A percentile compares a stretch with the other conserved stretches of the same genome.
These are phyloP conservation scores for Dallia pectoralis DNA, from an alignment of 2,797 vertebrate species.

Conservation along the genomic window DNA sequence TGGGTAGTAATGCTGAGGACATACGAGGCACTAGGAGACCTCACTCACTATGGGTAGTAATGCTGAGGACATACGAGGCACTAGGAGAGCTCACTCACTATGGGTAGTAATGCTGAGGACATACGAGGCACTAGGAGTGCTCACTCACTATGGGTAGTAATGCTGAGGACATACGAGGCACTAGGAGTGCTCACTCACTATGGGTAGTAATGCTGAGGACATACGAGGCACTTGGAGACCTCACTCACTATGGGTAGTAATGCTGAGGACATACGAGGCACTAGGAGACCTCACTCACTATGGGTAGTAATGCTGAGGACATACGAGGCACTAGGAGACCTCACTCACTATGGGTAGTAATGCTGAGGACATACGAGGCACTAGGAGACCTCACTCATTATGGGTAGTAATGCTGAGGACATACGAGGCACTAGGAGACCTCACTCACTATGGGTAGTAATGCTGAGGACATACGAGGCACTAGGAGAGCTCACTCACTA, in stretches of 20 bases:
- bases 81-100: not conserved
- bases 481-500: not conserved
- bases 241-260: not conserved
- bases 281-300: not conserved
- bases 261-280: slow-evolving; percentile 18
- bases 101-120: slow-evolving; percentile 18
- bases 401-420: slow-evolving; percentile 18
- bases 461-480: slow-evolving; percentile 18
- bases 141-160: not conserved
- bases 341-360: not conserved
- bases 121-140: not conserved
- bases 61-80: slow-evolving; percentile 18
- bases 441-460: not conserved
- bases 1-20: slow-evolving; percentile 18
- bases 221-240: not conserved
- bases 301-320: slow-evolving; percentile 18
- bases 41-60: not conserved
- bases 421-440: not conserved
- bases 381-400: not conserved
- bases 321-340: not conserved
- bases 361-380: slow-evolving; percentile 18
- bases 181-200: not conserved
- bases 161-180: slow-evolving; percentile 18
- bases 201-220: slow-evolving; percentile 18
- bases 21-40: not conserved